Evolutionary conservation across 2,113 vertebrate genomes (phyloP).

Genomic region (Sula dactylatra): DNA sequence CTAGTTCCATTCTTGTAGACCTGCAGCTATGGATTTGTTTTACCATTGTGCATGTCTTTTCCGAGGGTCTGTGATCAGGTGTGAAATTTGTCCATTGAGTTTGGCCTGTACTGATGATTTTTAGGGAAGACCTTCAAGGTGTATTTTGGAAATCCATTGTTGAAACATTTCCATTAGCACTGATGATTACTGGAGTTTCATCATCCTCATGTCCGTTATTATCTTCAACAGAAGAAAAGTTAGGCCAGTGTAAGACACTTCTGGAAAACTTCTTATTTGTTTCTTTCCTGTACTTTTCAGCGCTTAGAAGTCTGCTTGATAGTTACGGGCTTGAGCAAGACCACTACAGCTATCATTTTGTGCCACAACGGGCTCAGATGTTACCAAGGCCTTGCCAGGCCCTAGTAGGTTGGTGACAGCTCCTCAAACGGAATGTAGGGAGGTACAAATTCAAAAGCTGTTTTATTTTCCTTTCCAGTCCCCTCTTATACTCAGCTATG

Average conservation of each 20-base stretch:
- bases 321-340: neutral
- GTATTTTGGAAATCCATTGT: neutral
- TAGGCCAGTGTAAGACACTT: neutral
- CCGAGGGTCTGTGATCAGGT: neutral
- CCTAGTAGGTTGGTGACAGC: neutral
- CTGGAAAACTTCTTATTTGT: neutral
- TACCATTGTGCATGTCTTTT: neutral
- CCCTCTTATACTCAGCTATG: neutral
- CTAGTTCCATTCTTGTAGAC: neutral
- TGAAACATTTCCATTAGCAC: neutral
- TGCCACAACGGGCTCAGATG: neutral
- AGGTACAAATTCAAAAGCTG: neutral
- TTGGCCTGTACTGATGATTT: neutral
- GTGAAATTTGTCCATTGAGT: neutral
- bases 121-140: neutral
- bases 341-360: neutral
- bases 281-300: neutral
- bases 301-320: neutral
- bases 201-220: neutral
- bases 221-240: neutral
- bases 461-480: neutral
- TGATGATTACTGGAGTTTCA: neutral
- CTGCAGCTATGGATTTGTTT: neutral
- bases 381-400: neutral
- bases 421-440: neutral